Percentiles rank a stretch among this genome's conserved stretches.
Conservation (phyloP, 2,888 invertebrate genomes). For the Meiosimyza platycephala region DNA sequence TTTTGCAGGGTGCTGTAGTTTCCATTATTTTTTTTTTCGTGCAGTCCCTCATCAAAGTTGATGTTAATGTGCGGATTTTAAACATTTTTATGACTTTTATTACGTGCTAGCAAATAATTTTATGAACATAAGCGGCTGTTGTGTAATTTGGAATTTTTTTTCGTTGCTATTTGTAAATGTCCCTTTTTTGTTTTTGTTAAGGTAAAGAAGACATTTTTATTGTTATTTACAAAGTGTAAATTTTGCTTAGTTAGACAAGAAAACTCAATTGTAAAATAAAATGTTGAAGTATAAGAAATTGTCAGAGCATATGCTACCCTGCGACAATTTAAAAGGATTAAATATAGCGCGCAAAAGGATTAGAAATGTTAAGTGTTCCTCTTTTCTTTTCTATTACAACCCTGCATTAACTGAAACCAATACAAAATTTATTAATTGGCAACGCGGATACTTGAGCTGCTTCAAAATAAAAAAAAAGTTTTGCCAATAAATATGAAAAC, state of each 20-base stretch:
- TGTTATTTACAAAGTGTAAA: constrained; percentile 35
- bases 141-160: neutral
- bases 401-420: neutral
- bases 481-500: no score
- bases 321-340: constrained; percentile 40
- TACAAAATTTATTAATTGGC: constrained; percentile 19
- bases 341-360: neutral
- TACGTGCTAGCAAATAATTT: constrained; percentile 51
- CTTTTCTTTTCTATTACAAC: neutral
- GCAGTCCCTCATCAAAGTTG: constrained; percentile 39
- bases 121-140: constrained; percentile 46
- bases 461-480: neutral
- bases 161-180: neutral
- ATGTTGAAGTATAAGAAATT: neutral
- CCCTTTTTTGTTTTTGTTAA: neutral
- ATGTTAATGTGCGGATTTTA: constrained; percentile 50
- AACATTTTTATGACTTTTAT: constrained; percentile 61
- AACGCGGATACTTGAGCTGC: constrained; percentile 21
- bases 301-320: constrained; percentile 36
- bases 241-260: constrained; percentile 6
- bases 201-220: neutral
- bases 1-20: neutral
- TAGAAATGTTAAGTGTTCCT: no score
- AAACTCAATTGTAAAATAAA: neutral
- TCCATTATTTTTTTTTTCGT: no score